Percentiles rank a stretch among this genome's conserved stretches.
Evolutionary conservation across 2,888 invertebrate genomes (phyloP).

Genomic region (Hypomecis atomaria): DNA sequence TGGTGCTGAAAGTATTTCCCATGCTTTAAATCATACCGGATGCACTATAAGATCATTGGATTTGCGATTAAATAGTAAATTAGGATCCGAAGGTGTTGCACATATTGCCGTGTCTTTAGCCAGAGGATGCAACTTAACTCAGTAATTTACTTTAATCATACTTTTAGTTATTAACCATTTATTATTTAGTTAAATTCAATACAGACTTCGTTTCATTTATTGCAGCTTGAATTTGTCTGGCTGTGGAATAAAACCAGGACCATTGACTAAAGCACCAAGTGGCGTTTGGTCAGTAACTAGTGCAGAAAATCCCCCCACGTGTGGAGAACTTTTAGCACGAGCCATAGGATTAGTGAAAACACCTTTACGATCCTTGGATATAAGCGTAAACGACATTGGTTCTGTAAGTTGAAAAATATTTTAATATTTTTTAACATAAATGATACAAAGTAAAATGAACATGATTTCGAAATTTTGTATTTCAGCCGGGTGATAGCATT

Average conservation of each 20-base stretch:
- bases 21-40: constrained; percentile 70
- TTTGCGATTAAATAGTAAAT: constrained; percentile 72
- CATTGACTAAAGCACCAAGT: constrained; percentile 69
- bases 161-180: neutral
- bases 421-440: neutral
- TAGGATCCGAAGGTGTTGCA: constrained; percentile 77
- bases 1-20: constrained; percentile 73
- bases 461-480: constrained; percentile 30
- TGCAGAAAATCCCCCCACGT: constrained; percentile 77
- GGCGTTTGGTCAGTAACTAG: constrained; percentile 81
- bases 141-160: constrained; percentile 51
- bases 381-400: constrained; percentile 80
- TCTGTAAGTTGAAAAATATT: constrained; percentile 56
- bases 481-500: constrained; percentile 70
- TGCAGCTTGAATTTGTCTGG: constrained; percentile 79
- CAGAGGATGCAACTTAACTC: constrained; percentile 77
- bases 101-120: constrained; percentile 76
- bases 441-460: neutral
- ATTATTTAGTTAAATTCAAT: neutral
- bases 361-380: constrained; percentile 73
- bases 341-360: constrained; percentile 80
- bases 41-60: constrained; percentile 72
- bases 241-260: constrained; percentile 74
- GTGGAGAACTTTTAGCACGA: constrained; percentile 78
- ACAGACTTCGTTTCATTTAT: constrained; percentile 18